Base-by-base conservation (phyloP, 2,888 invertebrate species). In the Serrognathus titanus region DNA sequence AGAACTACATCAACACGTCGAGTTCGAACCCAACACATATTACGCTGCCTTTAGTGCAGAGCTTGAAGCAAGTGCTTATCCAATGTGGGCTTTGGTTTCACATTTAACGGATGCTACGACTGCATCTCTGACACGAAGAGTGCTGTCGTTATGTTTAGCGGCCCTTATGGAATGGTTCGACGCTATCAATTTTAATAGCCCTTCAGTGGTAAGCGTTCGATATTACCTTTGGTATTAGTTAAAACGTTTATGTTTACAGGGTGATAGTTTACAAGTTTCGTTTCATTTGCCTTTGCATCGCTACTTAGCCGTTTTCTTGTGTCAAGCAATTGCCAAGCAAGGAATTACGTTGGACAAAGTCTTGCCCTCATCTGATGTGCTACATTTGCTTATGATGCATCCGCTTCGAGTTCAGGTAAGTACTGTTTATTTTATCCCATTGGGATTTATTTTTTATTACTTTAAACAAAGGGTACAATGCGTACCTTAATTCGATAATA, bases 11-110 rank as follows among this genome's bases (percentile, higher is more conserved):
- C 89, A 91, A 52, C 97, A 97, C 79, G 90, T 97, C 11, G 97
- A 97, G 81, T 96, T 93, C 80, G 97, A 98, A 78, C 95, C 96
- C 43, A 94, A 94, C 64, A 94, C 95, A 11, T 98, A 97, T 80
- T 97, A 97, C 80, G 95, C 97, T 47, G 96, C 97, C 35, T 98
- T 97, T 81, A 94, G 95, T 59, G 97, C 97, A 65, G 97, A 98
- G 81, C 80, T 97, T 66, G 97, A 98, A 80, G 95, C 96, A 20
- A 94, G 94, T 69, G 94, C 97, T 10, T 94, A 96, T 79, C 96
- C 97, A 1, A 95, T 97, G 96, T 97, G 97, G 97, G 94, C 95
- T 10, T 85, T 97, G 56, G 89, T 96, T 53, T 89, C 90, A 45
- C 97, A 97, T 80, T 82, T 95, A 37, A 85, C 86, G 59, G 89